Percentiles rank a stretch among this genome's conserved stretches.
Conservation (phyloP, 2,113 vertebrate genomes). For the Boulengeromyrus knoepffleri region DNA sequence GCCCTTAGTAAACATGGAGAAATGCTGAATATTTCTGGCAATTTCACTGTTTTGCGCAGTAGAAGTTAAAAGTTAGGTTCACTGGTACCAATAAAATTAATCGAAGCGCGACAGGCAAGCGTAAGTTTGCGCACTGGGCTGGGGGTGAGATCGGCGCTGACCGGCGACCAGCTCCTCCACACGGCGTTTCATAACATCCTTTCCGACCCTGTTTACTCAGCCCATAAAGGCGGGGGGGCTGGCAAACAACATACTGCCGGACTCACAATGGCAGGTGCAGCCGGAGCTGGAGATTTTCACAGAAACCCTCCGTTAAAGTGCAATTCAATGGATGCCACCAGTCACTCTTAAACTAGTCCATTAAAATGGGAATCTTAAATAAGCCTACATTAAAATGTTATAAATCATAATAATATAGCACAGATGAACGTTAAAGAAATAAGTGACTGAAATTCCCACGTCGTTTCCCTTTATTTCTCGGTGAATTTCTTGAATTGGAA, state of each 20-base stretch:
- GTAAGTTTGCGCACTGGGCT: neutral
- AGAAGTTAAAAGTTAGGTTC: neutral
- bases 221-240: neutral
- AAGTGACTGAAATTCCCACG: neutral
- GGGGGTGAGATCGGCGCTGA: neutral
- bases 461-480: neutral
- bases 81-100: neutral
- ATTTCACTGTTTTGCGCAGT: neutral
- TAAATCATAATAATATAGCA: neutral
- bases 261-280: slow-evolving; percentile 1
- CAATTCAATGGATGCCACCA: neutral
- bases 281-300: neutral
- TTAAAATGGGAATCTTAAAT: neutral
- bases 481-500: neutral
- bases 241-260: neutral
- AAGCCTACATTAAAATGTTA: neutral
- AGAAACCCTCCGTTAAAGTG: neutral
- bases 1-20: neutral
- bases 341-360: neutral
- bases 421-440: neutral
- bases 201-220: neutral
- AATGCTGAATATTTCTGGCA: neutral
- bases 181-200: neutral
- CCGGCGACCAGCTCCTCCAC: neutral
- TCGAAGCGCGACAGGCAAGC: neutral